Conservation (phyloP, 2,797 vertebrate genomes). For the Vultur gryphus region DNA sequence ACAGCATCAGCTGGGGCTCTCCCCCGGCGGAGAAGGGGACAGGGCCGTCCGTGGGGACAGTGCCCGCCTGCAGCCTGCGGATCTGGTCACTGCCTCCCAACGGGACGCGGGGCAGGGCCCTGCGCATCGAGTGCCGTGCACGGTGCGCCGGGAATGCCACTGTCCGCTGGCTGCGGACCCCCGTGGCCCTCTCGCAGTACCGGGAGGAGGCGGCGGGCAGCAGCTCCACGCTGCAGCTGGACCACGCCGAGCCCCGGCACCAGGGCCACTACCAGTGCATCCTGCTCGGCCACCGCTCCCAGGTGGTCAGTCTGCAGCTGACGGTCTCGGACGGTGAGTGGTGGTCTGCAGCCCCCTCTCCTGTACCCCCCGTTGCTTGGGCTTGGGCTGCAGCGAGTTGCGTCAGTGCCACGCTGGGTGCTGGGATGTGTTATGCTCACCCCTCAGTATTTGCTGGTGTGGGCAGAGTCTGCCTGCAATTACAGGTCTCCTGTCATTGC, state of each 20-base stretch:
- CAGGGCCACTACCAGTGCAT: conserved; percentile 64
- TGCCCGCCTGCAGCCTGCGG: not conserved
- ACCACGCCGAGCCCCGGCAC: not conserved
- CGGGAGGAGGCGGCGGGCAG: not conserved
- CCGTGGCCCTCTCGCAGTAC: conserved; percentile 20
- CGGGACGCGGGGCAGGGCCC: not conserved
- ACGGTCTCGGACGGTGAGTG: not conserved
- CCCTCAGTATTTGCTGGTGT: rapidly evolving
- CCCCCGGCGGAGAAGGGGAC: rapidly evolving
- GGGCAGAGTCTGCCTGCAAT: rapidly evolving
- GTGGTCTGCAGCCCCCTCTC: not conserved
- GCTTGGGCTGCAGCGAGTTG: not conserved
- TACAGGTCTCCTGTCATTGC: not conserved
- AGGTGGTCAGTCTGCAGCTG: not conserved
- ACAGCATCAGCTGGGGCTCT: not conserved
- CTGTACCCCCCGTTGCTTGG: rapidly evolving
- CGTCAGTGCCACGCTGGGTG: rapidly evolving
- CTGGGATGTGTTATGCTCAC: rapidly evolving
- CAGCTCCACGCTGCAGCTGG: conserved; percentile 21
- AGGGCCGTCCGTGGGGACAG: rapidly evolving
- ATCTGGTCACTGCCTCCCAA: not conserved
- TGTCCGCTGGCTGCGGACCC: conserved; percentile 51
- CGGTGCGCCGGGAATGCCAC: not conserved
- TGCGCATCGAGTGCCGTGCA: conserved; percentile 27
- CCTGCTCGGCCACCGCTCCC: not conserved